Evolutionary conservation across 2,888 invertebrate species (phyloP).

Genomic region (Caenorhabditis sulstoni): DNA sequence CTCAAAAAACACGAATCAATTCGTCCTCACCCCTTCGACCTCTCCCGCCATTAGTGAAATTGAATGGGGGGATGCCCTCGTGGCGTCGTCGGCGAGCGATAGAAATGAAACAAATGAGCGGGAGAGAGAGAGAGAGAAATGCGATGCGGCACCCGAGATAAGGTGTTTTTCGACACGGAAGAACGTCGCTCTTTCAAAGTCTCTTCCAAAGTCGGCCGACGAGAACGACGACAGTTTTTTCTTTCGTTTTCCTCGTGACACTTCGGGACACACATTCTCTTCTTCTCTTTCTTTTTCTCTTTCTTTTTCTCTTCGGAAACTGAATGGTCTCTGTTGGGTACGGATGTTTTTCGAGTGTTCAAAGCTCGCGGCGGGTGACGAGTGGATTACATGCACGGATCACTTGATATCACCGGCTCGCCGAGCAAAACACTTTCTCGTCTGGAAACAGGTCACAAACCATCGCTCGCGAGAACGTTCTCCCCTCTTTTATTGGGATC

Average conservation of each 20-base stretch:
- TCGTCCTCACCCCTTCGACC: no score
- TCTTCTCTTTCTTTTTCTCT: slow-evolving; percentile 5
- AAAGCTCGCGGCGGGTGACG: slow-evolving; percentile 10
- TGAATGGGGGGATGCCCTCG: slow-evolving; percentile 1
- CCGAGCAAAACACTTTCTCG: not conserved
- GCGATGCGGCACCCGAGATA: slow-evolving; percentile 26
- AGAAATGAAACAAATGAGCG: slow-evolving; percentile 23
- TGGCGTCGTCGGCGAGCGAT: no score
- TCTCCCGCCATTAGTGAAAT: slow-evolving; percentile 39
- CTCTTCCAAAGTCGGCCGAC: no score
- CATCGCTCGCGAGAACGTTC: no score
- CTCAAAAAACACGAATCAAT: no score
- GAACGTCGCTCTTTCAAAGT: not conserved
- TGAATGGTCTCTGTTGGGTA: slow-evolving; percentile 20
- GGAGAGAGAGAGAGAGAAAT: not conserved
- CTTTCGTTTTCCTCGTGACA: no score
- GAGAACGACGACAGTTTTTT: slow-evolving; percentile 3
- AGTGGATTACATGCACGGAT: slow-evolving; percentile 2
- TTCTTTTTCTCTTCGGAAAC: slow-evolving; percentile 19
- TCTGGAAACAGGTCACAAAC: no score
- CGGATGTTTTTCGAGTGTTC: slow-evolving; percentile 14
- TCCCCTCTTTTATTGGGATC: no score
- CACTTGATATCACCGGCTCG: not conserved
- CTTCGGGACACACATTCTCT: no score
- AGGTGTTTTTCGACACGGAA: slow-evolving; percentile 23